Conservation (phyloP, 2,888 invertebrate genomes). For the Yponomeuta plumbellus region DNA sequence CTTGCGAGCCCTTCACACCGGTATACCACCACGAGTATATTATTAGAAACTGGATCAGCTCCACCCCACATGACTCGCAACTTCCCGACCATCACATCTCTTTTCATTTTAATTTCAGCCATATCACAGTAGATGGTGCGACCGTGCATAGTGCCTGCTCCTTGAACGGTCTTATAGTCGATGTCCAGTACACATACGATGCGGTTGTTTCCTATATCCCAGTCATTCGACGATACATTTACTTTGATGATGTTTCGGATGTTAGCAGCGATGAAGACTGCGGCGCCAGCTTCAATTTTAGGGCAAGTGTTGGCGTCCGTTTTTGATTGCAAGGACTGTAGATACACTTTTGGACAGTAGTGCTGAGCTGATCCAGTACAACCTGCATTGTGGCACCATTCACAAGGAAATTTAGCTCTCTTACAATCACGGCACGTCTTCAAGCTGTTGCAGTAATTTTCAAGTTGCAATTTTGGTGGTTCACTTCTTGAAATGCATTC, state of each 20-base stretch:
- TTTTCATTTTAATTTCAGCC: background rate
- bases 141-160: background rate
- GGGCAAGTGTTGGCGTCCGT: background rate
- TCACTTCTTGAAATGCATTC: background rate
- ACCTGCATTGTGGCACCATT: background rate
- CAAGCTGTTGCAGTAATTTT: background rate
- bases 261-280: background rate
- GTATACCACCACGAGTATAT: background rate
- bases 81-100: background rate
- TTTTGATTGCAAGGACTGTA: background rate
- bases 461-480: background rate
- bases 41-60: background rate
- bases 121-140: background rate
- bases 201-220: background rate
- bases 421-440: background rate
- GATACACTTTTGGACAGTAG: background rate
- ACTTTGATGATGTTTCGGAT: background rate
- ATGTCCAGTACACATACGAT: background rate
- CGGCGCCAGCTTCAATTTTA: background rate
- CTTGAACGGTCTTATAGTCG: background rate
- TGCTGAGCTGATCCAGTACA: background rate
- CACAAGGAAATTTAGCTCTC: background rate
- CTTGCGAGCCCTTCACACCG: background rate
- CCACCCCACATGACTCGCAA: background rate
- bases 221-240: background rate